A percentile compares a stretch with the other conserved stretches of the same genome.
These are phyloP conservation scores for Trachemys scripta DNA, from an alignment of 2,113 vertebrate species.

Conservation along the genomic window DNA sequence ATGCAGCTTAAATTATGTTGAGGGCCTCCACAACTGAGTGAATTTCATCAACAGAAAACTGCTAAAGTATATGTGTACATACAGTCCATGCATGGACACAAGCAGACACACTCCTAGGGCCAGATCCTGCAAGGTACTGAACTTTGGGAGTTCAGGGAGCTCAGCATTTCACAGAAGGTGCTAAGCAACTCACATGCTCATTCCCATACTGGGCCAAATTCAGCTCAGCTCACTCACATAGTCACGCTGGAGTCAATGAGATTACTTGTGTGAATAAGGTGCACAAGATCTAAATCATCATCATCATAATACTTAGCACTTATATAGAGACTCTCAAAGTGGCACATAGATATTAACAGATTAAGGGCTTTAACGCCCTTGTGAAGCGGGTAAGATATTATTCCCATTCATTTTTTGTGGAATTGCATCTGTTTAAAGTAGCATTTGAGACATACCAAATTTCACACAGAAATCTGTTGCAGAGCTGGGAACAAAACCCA, in stretches of 20 bases:
- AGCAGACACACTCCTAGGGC: too few relatives aligned
- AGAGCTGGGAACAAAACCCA: background rate
- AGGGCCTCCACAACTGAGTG: background rate
- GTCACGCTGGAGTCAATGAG: background rate
- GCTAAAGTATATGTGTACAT: background rate
- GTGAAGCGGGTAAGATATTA: background rate
- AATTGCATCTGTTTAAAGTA: background rate
- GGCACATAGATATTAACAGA: accelerated
- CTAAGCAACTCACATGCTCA: too few relatives aligned
- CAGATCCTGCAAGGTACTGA: background rate
- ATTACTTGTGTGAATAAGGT: background rate
- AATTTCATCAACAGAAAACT: background rate
- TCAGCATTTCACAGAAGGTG: background rate
- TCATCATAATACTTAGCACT: background rate
- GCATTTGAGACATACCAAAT: background rate
- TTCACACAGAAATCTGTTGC: background rate
- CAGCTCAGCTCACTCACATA: background rate
- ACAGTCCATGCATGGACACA: background rate
- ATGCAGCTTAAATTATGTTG: background rate
- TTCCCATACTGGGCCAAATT: background rate
- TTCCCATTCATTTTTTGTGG: background rate
- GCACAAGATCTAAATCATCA: background rate
- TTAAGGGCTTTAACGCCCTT: background rate
- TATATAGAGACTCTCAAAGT: accelerated
- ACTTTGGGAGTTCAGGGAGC: background rate